Base-by-base conservation (phyloP, 2,888 invertebrate species). In the Schizaphis graminum region DNA sequence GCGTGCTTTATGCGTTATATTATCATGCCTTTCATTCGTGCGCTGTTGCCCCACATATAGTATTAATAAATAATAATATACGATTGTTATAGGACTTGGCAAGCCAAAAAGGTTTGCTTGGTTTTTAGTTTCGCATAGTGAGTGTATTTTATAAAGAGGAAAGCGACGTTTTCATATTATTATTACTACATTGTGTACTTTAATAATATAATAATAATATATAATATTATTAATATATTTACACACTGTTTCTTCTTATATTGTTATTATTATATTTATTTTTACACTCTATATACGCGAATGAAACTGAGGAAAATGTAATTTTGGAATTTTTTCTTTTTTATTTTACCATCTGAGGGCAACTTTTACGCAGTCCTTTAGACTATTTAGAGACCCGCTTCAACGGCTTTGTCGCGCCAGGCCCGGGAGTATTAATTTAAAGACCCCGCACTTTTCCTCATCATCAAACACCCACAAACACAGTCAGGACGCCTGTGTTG, bases 391-490 rank as follows among this genome's bases (percentile, higher is more conserved):
- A 92, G 92, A 67, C 92, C 87, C 92, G 67, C 87, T 61, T 92
- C 92, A 92, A 88, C 92, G 87, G 87, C 49, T 92, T 92, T 92
- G 49, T 92, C 87, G 67, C 92, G 7, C 61, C 28, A 41, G 87
- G 61, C 67, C 49, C 16, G 87, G 92, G 61, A 87, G 92, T 92
- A 88, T 92, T 92, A 67, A 87, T 92, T 92, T 92, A 88, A 67
- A 92, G 47, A 88, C 49, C 87, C 61, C 49, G 35, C 92, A 16
- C 13, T 47, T 24, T 35, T 24, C 90, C 49, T 16, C 35, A 0
- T 44, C 57, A 21, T 13, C 61, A 7, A 13, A n/a, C 49, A 8
- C 10, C 5, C 77, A 77, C 35, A 77, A 35, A 77, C 77, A 7
- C 26, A 47, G 35, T 24, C n/a, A 8, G 35, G 13, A 87, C 35